Evolutionary conservation across 1,140 invertebrate species (phyloP).

Genomic region (Pseudoatta argentina): DNA sequence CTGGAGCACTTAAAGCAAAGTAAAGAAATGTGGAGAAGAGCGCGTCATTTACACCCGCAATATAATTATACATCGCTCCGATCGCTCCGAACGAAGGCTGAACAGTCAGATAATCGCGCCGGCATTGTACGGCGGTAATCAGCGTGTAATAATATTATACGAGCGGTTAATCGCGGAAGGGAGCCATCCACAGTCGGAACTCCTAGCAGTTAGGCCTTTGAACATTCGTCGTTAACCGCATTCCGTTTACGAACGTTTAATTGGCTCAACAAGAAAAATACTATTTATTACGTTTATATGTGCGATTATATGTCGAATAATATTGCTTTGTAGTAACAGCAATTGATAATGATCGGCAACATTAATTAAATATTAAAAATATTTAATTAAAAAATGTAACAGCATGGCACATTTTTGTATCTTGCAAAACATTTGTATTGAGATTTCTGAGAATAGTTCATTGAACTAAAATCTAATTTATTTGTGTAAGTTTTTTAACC

Average conservation of each 20-base stretch:
- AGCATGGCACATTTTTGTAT: neutral
- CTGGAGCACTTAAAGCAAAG: neutral
- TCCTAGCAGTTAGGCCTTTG: neutral
- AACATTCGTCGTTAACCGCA: neutral
- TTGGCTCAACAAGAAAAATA: neutral
- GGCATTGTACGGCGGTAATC: slow-evolving; percentile 48
- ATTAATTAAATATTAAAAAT: neutral
- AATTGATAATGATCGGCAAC: neutral
- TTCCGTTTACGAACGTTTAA: neutral
- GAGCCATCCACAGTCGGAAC: neutral
- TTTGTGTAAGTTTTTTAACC: neutral
- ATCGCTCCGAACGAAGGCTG: slow-evolving; percentile 24
- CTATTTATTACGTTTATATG: neutral
- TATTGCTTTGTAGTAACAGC: neutral
- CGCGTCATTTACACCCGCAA: slow-evolving; percentile 21
- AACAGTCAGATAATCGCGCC: slow-evolving; percentile 42
- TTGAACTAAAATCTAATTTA: neutral
- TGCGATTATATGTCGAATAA: neutral
- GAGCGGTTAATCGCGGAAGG: slow-evolving; percentile 38
- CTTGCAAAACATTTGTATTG: neutral
- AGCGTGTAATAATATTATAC: slow-evolving; percentile 58
- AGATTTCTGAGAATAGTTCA: neutral
- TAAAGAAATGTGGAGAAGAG: neutral
- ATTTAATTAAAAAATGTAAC: neutral
- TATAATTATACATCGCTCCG: slow-evolving; percentile 42